phyloP scores from a whole-genome alignment of 2,797 vertebrate species.

The Melanotaenia nigrans region DNA sequence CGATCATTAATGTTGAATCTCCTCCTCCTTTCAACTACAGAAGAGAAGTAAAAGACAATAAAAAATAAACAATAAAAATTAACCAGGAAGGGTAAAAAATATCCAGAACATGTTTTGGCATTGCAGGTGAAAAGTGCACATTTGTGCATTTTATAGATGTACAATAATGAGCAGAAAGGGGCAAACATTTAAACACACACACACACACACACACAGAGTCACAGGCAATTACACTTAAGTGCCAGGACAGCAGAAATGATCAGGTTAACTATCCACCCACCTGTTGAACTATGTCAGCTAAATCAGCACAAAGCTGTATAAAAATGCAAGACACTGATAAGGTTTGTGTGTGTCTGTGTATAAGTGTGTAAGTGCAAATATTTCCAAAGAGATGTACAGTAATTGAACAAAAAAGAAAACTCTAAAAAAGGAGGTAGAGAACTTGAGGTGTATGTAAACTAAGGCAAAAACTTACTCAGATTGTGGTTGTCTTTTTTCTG shows the following conservation, averaged over 20 bases:
- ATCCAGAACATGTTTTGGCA: neutral
- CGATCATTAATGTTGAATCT: slow-evolving; percentile 99
- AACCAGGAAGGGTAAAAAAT: neutral
- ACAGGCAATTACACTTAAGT: slow-evolving; percentile 81
- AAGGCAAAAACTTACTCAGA: slow-evolving; percentile 88
- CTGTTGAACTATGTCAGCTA: slow-evolving; percentile 78
- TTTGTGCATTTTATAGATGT: slow-evolving; percentile 12
- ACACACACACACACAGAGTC: slow-evolving; percentile 49
- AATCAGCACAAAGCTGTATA: slow-evolving; percentile 62
- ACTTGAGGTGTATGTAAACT: neutral
- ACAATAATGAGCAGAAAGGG: slow-evolving; percentile 22
- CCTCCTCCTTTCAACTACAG: slow-evolving; percentile 92
- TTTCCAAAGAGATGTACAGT: slow-evolving; percentile 3
- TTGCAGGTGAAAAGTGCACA: neutral
- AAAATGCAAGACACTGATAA: slow-evolving; percentile 50
- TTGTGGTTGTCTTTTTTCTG: slow-evolving; percentile 99
- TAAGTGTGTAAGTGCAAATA: slow-evolving; percentile 3
- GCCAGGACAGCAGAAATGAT: slow-evolving; percentile 80
- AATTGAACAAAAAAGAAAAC: neutral
- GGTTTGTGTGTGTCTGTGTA: slow-evolving; percentile 9
- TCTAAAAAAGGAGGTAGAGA: neutral
- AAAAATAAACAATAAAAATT: slow-evolving; percentile 1
- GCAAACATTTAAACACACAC: slow-evolving; percentile 16
- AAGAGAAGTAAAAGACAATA: slow-evolving; percentile 21
- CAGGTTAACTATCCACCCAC: slow-evolving; percentile 84